A percentile compares a stretch with the other conserved stretches of the same genome.
Evolutionary conservation across 2,797 vertebrate species (phyloP).

Genomic region (Amphiprion clarkii): DNA sequence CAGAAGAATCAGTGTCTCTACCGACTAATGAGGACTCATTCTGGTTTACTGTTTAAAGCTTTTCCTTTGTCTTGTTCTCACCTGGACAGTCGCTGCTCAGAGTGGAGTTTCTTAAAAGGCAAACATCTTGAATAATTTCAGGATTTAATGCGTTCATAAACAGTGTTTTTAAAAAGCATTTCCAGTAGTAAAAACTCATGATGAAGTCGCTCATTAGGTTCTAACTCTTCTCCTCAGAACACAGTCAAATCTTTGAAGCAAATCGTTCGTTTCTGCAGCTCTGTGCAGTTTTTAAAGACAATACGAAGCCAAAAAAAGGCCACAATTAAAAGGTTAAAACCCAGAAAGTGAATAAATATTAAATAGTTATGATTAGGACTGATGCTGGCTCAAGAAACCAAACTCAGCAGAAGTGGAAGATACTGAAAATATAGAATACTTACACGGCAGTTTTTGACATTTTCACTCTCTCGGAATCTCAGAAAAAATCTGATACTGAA

Average conservation of each 20-base stretch:
- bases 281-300: not conserved
- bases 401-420: too few species aligned
- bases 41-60: constrained; percentile 17
- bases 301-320: not conserved
- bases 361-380: too few species aligned
- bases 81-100: constrained; percentile 23
- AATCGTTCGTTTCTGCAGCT: not conserved
- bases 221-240: not conserved
- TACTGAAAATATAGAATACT: too few species aligned
- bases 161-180: not conserved
- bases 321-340: too few species aligned
- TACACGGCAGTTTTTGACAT: too few species aligned
- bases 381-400: too few species aligned
- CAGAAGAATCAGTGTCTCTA: constrained; percentile 46
- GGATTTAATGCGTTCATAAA: constrained; percentile 14
- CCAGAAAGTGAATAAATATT: too few species aligned
- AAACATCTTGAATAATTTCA: too few species aligned
- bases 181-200: not conserved
- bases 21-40: constrained; percentile 61
- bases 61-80: constrained; percentile 30
- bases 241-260: not conserved
- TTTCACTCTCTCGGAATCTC: too few species aligned
- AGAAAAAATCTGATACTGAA: too few species aligned
- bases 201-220: not conserved
- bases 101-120: not conserved